These are phyloP conservation scores for Carcinoscorpius rotundicauda DNA, from an alignment of 1,140 invertebrate genomes.

Conservation along the genomic window DNA sequence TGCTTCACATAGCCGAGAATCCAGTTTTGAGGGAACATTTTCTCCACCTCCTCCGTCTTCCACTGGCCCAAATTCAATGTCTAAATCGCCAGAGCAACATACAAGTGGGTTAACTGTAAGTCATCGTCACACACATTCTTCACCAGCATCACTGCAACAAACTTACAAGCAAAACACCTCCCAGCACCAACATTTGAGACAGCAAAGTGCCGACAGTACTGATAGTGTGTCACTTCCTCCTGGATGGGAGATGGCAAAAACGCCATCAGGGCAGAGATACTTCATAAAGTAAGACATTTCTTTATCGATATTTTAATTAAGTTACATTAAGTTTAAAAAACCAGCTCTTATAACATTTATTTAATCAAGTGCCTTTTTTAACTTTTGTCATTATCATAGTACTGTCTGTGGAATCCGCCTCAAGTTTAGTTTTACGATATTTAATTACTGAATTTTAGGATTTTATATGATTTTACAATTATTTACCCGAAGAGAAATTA, in stretches of 20 bases:
- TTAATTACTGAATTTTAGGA: too few relatives aligned
- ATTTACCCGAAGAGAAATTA: too few relatives aligned
- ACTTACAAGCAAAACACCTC: constrained; percentile 31
- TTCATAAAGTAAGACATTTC: constrained; percentile 77
- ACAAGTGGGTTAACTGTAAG: constrained; percentile 35
- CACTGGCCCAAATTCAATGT: constrained; percentile 3
- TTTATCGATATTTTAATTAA: too few relatives aligned
- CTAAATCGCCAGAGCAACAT: constrained; percentile 4
- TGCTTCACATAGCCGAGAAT: constrained; percentile 78
- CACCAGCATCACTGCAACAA: constrained; percentile 85
- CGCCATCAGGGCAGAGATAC: constrained; percentile 86
- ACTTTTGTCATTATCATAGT: too few relatives aligned
- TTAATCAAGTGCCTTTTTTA: too few relatives aligned
- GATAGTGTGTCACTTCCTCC: constrained; percentile 69
- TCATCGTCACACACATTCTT: constrained; percentile 88
- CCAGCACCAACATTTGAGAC: constrained; percentile 55
- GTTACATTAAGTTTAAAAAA: too few relatives aligned
- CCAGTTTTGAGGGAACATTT: constrained; percentile 59
- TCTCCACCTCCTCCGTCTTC: constrained; percentile 37
- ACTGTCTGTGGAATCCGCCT: too few relatives aligned
- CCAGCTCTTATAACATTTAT: too few relatives aligned
- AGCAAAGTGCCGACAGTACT: constrained; percentile 76
- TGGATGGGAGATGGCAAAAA: constrained; percentile 90
- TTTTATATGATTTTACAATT: too few relatives aligned
- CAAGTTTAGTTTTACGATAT: too few relatives aligned